Evolutionary conservation across 2,888 invertebrate species (phyloP).

Genomic region (Microchrysa polita): DNA sequence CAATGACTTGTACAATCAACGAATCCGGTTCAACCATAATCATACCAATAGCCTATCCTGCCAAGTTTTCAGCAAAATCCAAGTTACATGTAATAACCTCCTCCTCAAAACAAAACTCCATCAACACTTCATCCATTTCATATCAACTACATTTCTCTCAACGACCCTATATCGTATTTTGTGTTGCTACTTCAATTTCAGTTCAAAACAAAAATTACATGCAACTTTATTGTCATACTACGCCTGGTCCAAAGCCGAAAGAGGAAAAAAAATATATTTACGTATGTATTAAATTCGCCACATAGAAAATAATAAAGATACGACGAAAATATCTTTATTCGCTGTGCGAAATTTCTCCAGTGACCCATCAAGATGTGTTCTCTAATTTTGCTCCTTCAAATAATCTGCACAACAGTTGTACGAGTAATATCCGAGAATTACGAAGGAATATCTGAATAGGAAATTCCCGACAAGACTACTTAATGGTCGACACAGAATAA

Average conservation of each 20-base stretch:
- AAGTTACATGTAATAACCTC: neutral
- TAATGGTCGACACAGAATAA: slow-evolving; percentile 21
- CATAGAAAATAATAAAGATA: neutral
- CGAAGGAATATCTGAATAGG: neutral
- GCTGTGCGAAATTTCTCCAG: slow-evolving; percentile 5
- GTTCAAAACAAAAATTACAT: neutral
- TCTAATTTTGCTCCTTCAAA: slow-evolving; percentile 4
- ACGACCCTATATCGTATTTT: neutral
- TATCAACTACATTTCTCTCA: neutral
- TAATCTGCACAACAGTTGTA: neutral
- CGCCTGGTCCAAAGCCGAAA: neutral
- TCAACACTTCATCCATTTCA: slow-evolving; percentile 6
- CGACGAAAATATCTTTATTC: neutral
- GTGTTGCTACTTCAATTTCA: neutral
- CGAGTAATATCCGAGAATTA: too few relatives aligned
- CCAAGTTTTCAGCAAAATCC: neutral
- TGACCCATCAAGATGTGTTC: slow-evolving; percentile 14
- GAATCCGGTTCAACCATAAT: too few relatives aligned
- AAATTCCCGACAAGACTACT: slow-evolving; percentile 14
- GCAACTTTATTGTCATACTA: neutral
- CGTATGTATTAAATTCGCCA: slow-evolving; percentile 8
- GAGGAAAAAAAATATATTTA: slow-evolving; percentile 1
- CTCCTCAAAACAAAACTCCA: neutral
- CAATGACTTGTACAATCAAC: too few relatives aligned
- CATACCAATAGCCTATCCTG: neutral